These are phyloP conservation scores for Apostichopus leukothele DNA, from an alignment of 53 echinoderm and acorn worm species.

Conservation along the genomic window DNA sequence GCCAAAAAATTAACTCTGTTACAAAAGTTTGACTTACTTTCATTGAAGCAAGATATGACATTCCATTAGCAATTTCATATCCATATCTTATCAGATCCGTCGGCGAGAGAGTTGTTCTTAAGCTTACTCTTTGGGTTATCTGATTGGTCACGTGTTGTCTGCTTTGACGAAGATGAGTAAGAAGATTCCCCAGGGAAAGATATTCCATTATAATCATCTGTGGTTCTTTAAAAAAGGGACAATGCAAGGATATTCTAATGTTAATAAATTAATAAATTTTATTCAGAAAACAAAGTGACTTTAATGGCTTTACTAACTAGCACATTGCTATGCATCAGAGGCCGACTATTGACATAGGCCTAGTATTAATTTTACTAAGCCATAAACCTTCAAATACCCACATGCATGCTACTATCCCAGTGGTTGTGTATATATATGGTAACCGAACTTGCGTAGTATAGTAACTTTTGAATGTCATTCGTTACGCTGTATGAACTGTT, in stretches of 20 bases:
- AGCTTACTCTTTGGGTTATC: constrained; percentile 68
- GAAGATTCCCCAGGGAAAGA: constrained; percentile 74
- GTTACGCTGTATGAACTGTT: too few relatives aligned
- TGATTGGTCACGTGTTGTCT: constrained; percentile 59
- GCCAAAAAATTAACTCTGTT: neutral
- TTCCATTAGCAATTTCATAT: constrained; percentile 83
- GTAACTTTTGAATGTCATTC: too few relatives aligned
- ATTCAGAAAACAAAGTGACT: neutral
- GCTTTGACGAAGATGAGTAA: constrained; percentile 71
- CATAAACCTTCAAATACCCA: too few relatives aligned
- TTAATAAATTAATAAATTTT: neutral
- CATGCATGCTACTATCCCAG: too few relatives aligned
- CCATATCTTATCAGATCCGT: constrained; percentile 76
- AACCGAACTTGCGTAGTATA: too few relatives aligned
- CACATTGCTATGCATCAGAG: too few relatives aligned
- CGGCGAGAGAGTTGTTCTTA: constrained; percentile 69
- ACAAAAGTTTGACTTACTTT: constrained; percentile 52
- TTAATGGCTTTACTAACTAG: neutral
- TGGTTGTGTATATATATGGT: too few relatives aligned
- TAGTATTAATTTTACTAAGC: too few relatives aligned
- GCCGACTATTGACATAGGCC: too few relatives aligned
- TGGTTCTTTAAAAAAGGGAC: constrained; percentile 45
- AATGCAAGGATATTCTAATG: neutral
- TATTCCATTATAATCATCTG: constrained; percentile 80
- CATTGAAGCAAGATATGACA: constrained; percentile 82